Base-by-base conservation (phyloP, 1,140 invertebrate species). In the Cotesia vestalis region DNA sequence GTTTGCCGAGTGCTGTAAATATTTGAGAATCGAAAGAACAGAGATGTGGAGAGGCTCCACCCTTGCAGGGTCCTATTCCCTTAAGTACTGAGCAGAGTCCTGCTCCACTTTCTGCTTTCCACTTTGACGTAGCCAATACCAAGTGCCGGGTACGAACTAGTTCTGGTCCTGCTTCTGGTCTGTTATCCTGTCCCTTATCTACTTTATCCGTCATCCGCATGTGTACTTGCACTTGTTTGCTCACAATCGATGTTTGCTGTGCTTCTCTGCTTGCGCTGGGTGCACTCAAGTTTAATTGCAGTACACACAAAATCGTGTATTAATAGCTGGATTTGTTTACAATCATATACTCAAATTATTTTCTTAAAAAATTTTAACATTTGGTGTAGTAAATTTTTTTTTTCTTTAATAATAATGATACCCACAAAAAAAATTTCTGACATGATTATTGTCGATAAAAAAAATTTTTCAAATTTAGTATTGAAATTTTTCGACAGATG, bases 1-100 rank as follows among this genome's bases (percentile, higher is more conserved):
- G 12, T 36, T 36, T n/a, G 34, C 36, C 34, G 36, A 12, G 34
- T 36, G 60, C 36, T 62, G 60, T 62, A 62, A 62, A 62, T 62
- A 62, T 62, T 62, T 62, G 60, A 62, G 27, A 9, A n/a, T 34
- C 9, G 27, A 35, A 35, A 36, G 35, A 36, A 36, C 60, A 62
- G 11, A 62, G 27, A 35, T 12, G 27, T 59, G 2, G 20, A 59
- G 20, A 17, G 20, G 20, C 27, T 59, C 57, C 57, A 59, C 57
- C 57, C 57, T 20, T n/a, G n/a, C 53, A n/a, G n/a, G 5, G n/a
- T 55, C 53, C 17, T 20, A 59, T 20, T 20, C 57, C 57, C 17
- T 59, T 46, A 46, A 59, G 20, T 59, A 59, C 17, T 20, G 12
- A 11, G n/a, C 46, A 52, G 2, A n/a, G 8, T 11, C 46, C 12